These are phyloP conservation scores for Psilopogon haemacephalus DNA, from an alignment of 2,113 vertebrate species.

Conservation along the genomic window DNA sequence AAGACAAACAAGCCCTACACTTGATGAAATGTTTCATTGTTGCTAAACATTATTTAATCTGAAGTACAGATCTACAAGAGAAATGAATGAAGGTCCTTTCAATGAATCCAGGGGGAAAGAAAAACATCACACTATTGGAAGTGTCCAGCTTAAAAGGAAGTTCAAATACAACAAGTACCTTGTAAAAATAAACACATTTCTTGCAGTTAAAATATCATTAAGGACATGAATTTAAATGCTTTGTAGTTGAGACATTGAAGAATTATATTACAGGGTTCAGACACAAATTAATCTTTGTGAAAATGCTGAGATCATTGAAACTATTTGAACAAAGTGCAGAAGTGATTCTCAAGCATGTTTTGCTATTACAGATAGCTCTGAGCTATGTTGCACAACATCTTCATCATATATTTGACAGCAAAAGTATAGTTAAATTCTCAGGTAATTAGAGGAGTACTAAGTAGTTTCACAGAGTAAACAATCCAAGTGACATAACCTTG, in stretches of 20 bases:
- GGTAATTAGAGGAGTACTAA: neutral
- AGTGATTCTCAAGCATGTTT: neutral
- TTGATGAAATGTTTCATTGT: neutral
- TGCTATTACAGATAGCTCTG: neutral
- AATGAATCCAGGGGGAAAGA: neutral
- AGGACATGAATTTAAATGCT: neutral
- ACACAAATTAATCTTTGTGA: neutral
- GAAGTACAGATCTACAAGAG: neutral
- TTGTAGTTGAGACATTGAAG: neutral
- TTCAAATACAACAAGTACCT: neutral
- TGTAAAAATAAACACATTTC: neutral
- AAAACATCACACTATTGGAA: neutral
- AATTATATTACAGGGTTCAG: neutral
- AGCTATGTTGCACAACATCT: neutral
- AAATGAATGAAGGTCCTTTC: neutral
- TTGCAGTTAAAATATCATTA: neutral
- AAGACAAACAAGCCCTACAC: conserved; percentile 33
- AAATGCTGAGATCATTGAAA: neutral
- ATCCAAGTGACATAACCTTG: neutral
- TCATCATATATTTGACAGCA: neutral
- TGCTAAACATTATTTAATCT: conserved; percentile 26
- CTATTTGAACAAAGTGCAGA: neutral
- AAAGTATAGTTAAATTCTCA: neutral
- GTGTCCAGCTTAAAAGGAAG: neutral
- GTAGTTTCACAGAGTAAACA: neutral